These are phyloP conservation scores for Tyrannus savana DNA, from an alignment of 2,113 vertebrate genomes.

Conservation along the genomic window DNA sequence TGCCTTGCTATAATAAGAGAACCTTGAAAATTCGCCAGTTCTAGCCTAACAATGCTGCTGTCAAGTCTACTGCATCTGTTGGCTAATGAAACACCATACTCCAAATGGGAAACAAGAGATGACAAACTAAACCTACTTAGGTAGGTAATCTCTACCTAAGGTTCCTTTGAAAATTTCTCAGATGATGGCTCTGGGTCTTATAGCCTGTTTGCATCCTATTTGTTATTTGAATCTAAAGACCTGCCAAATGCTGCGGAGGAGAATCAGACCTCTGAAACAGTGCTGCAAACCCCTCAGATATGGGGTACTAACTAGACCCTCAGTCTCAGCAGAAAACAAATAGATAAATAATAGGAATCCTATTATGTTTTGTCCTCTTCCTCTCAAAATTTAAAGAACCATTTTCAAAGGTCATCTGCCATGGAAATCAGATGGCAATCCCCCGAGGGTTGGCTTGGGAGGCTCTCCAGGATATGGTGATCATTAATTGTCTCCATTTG, in stretches of 20 bases:
- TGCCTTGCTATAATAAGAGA: background rate
- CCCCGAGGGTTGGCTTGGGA: background rate
- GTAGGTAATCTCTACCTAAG: too few relatives aligned
- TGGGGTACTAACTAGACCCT: background rate
- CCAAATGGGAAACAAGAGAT: background rate
- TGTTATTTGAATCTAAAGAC: background rate
- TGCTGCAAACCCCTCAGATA: background rate
- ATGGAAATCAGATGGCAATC: background rate
- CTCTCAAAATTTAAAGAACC: background rate
- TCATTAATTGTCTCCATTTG: background rate
- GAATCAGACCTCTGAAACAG: background rate
- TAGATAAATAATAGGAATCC: background rate
- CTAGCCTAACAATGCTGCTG: background rate
- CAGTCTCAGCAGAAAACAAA: background rate
- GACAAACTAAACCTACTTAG: background rate
- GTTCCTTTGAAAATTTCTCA: background rate
- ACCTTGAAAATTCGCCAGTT: background rate
- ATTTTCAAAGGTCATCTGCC: background rate
- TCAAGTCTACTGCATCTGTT: background rate
- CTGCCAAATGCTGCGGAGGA: background rate
- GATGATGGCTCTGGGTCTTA: background rate
- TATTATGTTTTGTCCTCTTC: background rate
- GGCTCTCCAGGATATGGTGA: background rate
- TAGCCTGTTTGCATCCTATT: background rate
- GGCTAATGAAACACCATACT: background rate